Conservation (phyloP, 1,140 invertebrate genomes). For the Anoplophora glabripennis region DNA sequence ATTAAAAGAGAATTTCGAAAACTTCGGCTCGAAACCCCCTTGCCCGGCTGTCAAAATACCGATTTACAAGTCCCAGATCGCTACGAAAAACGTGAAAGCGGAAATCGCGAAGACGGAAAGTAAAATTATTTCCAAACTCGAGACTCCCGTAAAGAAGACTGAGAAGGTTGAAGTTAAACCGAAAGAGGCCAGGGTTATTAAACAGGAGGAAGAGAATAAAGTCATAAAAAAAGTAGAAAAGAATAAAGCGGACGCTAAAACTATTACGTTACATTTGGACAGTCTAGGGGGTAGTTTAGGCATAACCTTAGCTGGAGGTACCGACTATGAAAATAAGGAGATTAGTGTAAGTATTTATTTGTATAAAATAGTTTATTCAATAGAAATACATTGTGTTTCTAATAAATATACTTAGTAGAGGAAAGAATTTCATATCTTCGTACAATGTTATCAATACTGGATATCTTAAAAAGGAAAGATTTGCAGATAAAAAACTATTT, state of each 20-base stretch:
- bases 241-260: conserved; percentile 7
- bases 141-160: not conserved
- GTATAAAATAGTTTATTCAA: too few relatives aligned
- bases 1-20: conserved; percentile 62
- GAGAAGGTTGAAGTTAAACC: not conserved
- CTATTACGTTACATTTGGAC: conserved; percentile 51
- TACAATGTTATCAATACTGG: too few relatives aligned
- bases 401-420: too few relatives aligned
- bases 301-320: conserved; percentile 81
- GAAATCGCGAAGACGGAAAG: conserved; percentile 11
- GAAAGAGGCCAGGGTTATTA: not conserved
- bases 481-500: too few relatives aligned
- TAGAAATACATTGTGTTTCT: too few relatives aligned
- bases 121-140: not conserved
- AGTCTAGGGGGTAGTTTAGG: conserved; percentile 71
- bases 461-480: too few relatives aligned
- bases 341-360: conserved; percentile 66
- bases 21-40: conserved; percentile 44
- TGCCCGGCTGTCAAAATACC: conserved; percentile 46
- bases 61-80: conserved; percentile 17
- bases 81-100: conserved; percentile 11
- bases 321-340: conserved; percentile 86
- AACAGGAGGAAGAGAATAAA: conserved; percentile 15
- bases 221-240: conserved; percentile 19
- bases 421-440: too few relatives aligned